Evolutionary conservation across 1,140 invertebrate species (phyloP), one percentile per base, ranked within the genome.

Genomic region (Drosophila chauvacae): DNA sequence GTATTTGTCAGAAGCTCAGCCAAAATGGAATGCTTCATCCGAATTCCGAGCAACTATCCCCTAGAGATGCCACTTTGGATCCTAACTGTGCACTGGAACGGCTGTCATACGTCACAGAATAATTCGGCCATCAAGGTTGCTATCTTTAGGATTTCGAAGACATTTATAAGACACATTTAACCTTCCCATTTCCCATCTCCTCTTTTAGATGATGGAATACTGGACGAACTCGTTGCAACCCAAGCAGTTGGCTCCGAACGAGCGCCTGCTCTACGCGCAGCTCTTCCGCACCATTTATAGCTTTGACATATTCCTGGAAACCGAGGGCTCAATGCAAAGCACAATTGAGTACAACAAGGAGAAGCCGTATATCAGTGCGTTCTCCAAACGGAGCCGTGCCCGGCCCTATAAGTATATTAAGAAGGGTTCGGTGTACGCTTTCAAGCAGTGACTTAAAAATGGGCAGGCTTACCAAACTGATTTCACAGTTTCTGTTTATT

Each of bases 261-360:
- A 80, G 91, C 72, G 76, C 2, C 16, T 97, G 23, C 93, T 99
- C 7, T 94, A 96, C 16, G 94, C 95, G 30, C 97, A 98, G 93
- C 93, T 98, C 7, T 95, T 96, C 59, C 95, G 96, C 69, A 93
- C 98, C 42, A 94, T 97, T 79, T 95, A 96, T 50, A 97, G 96
- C 91, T 95, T 98, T 72, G 98, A 99, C 93, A 95, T 98, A 63
- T 96, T 97, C 76, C 93, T 98, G 33, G 97, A 98, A 93, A 96
- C 97, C 0, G 95, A 94, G 78, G 83, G 93, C 65, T 82, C 93
- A 37, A 91, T 90, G 61, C 87, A 93, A 42, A 94, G 94, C 26
- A 94, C 95, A 13, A 92, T 94, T 18, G 95, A 96, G 81, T 97
- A 91, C 61, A 79, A 62, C 48, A 90, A 91, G 44, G 91, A 91